Evolutionary conservation across 2,113 vertebrate species (phyloP).

Genomic region (Clarias gariepinus): DNA sequence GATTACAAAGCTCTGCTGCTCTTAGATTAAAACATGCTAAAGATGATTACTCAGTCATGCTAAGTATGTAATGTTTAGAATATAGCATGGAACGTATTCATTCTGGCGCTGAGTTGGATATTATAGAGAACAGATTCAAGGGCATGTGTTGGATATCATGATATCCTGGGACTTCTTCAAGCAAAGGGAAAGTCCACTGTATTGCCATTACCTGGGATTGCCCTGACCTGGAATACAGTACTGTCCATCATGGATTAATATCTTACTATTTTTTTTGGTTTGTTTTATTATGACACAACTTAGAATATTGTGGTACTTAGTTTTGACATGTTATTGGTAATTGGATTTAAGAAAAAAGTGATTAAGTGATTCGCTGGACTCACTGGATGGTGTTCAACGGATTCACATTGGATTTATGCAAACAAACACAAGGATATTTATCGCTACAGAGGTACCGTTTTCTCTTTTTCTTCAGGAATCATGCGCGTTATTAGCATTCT

Average conservation of each 20-base stretch:
- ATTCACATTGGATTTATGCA: conserved; percentile 87
- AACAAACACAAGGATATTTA: conserved; percentile 67
- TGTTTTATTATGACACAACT: conserved; percentile 58
- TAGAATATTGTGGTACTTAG: conserved; percentile 51
- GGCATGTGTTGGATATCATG: conserved; percentile 73
- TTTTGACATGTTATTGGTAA: conserved; percentile 64
- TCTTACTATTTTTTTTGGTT: conserved; percentile 55
- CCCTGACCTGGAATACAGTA: conserved; percentile 75
- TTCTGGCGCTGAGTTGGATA: conserved; percentile 67
- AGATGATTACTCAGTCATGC: conserved; percentile 47
- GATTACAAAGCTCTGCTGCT: conserved; percentile 51
- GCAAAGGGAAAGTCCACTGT: conserved; percentile 66
- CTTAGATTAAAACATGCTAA: conserved; percentile 47
- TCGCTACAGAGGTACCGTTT: conserved; percentile 66
- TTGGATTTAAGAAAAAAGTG: conserved; percentile 65
- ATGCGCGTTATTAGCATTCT: conserved; percentile 70
- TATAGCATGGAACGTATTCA: conserved; percentile 59
- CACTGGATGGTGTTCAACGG: conserved; percentile 79
- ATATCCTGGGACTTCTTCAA: conserved; percentile 74
- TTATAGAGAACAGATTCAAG: conserved; percentile 69
- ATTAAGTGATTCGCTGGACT: conserved; percentile 56
- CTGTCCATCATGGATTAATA: conserved; percentile 72
- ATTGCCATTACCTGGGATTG: conserved; percentile 69
- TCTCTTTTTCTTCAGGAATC: conserved; percentile 69
- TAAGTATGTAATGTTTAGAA: conserved; percentile 50